Evolutionary conservation across 2,797 vertebrate genomes (phyloP).

Genomic region (Capromys pilorides): DNA sequence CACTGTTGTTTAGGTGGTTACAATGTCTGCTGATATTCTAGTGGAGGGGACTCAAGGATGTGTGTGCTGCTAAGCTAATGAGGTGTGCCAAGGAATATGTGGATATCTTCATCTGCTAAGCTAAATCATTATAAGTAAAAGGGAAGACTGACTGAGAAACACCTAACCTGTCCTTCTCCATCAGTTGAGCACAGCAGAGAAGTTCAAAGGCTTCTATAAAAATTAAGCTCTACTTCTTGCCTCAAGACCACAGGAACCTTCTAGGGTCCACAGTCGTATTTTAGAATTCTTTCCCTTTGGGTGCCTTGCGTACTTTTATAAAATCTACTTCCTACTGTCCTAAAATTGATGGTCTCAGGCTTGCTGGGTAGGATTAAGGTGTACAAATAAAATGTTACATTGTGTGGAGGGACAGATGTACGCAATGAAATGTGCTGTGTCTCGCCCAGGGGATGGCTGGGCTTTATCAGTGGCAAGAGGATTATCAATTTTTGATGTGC

Average conservation of each 20-base stretch:
- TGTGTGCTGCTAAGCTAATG: background rate
- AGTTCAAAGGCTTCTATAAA: background rate
- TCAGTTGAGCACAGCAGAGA: background rate
- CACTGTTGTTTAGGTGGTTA: background rate
- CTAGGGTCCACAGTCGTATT: background rate
- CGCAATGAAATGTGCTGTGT: background rate
- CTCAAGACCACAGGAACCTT: background rate
- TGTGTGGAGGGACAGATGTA: background rate
- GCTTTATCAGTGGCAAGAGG: slow-evolving; percentile 42
- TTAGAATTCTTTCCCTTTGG: slow-evolving; percentile 22
- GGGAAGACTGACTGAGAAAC: background rate
- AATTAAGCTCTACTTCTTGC: background rate
- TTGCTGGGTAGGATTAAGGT: slow-evolving; percentile 2
- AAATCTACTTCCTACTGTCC: slow-evolving; percentile 7
- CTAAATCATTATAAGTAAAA: background rate
- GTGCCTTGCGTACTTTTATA: background rate
- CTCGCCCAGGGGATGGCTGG: slow-evolving; percentile 8
- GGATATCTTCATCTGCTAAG: background rate
- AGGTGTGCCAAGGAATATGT: background rate
- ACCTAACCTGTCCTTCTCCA: background rate
- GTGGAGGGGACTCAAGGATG: background rate
- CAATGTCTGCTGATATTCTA: background rate
- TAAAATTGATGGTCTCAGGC: slow-evolving; percentile 34
- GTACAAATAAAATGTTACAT: background rate
- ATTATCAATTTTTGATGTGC: slow-evolving; percentile 68